A percentile compares a stretch with the other conserved stretches of the same genome.
Conservation (phyloP, 2,888 invertebrate species). For the Pseudococcus viburni region DNA sequence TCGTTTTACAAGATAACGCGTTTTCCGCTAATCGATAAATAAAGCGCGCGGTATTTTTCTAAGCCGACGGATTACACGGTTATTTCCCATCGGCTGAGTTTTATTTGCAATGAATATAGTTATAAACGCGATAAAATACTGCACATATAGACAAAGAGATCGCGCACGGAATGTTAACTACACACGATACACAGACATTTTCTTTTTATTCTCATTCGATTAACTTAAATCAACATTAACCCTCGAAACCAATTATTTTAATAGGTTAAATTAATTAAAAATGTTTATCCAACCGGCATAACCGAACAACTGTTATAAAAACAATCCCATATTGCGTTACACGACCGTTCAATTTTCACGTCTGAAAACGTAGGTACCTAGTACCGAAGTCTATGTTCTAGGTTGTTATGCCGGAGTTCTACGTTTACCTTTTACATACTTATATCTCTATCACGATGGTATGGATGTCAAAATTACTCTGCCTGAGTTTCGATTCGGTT, state of each 20-base stretch:
- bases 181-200: neutral
- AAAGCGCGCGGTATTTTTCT: conserved; percentile 40
- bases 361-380: conserved; percentile 8
- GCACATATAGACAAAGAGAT: neutral
- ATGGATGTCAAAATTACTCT: neutral
- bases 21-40: conserved; percentile 40
- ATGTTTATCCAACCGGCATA: conserved; percentile 43
- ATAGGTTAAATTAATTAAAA: conserved; percentile 52
- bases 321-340: conserved; percentile 34
- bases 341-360: conserved; percentile 28
- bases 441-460: neutral
- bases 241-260: conserved; percentile 47
- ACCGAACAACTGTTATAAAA: conserved; percentile 41
- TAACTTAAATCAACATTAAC: conserved; percentile 54
- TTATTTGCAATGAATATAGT: conserved; percentile 51
- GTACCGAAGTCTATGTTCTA: neutral
- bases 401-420: neutral
- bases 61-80: conserved; percentile 40
- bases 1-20: conserved; percentile 45
- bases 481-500: no score
- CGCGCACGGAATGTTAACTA: conserved; percentile 26
- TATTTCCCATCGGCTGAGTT: conserved; percentile 48
- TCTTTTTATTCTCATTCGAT: conserved; percentile 42
- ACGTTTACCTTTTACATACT: no score
- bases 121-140: conserved; percentile 47